Percentiles rank a stretch among this genome's conserved stretches.
Conservation (phyloP, 2,113 vertebrate species). For the Clarias batrachus region DNA sequence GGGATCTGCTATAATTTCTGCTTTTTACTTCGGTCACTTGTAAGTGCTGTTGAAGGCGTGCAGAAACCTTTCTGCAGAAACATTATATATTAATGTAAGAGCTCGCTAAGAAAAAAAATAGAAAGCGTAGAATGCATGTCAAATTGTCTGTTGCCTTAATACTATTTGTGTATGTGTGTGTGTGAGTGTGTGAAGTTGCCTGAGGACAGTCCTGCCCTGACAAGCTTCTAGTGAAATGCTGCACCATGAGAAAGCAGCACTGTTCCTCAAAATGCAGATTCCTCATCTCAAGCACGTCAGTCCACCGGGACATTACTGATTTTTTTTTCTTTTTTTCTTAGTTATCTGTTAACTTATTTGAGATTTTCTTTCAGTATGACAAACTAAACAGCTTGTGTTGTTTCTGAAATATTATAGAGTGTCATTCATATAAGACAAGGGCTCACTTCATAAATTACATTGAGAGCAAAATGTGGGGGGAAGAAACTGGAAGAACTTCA, state of each 20-base stretch:
- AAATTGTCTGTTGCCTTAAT: not conserved
- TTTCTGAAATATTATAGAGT: not conserved
- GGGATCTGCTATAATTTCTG: constrained; percentile 6
- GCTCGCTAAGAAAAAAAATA: not conserved
- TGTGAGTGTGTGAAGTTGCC: constrained; percentile 17
- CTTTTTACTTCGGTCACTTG: not conserved
- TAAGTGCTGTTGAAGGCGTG: not conserved
- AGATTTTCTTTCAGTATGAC: not conserved
- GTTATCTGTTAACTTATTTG: not conserved
- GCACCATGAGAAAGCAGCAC: constrained; percentile 39
- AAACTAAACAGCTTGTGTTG: not conserved
- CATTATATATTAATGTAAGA: not conserved
- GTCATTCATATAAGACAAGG: not conserved
- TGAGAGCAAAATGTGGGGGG: not conserved
- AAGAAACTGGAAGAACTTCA: too few species aligned
- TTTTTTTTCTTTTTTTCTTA: not conserved
- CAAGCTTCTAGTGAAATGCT: constrained; percentile 22
- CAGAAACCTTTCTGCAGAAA: not conserved
- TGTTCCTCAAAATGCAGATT: constrained; percentile 4
- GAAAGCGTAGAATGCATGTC: not conserved
- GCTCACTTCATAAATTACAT: not conserved
- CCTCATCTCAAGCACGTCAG: not conserved
- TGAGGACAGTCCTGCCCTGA: constrained; percentile 29
- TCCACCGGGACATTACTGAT: not conserved
- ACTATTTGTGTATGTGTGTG: constrained; percentile 8